phyloP scores from a whole-genome alignment of 2,888 invertebrate genomes.

The Acleris sparsana region DNA sequence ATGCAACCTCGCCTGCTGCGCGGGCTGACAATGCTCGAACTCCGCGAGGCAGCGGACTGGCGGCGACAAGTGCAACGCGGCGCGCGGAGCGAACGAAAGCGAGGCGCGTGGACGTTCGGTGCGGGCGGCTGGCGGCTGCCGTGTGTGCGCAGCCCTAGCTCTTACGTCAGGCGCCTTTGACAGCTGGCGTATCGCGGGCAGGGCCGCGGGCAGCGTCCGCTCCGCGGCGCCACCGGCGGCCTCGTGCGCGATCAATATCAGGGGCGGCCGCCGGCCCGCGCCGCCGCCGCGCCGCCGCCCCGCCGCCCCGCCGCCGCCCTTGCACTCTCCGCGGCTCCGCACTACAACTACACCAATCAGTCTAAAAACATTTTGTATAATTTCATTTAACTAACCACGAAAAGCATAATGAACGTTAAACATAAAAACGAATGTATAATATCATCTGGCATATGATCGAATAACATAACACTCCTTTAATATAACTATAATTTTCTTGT shows the following conservation, averaged over 20 bases:
- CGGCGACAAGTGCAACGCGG: slow-evolving; percentile 51
- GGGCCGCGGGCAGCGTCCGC: slow-evolving; percentile 44
- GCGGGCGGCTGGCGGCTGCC: slow-evolving; percentile 67
- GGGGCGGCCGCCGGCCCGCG: slow-evolving; percentile 21
- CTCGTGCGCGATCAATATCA: slow-evolving; percentile 51
- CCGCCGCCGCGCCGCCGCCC: slow-evolving; percentile 21
- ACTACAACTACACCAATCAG: too few relatives aligned
- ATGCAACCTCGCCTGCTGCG: slow-evolving; percentile 68
- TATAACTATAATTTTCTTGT: too few relatives aligned
- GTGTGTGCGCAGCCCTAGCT: slow-evolving; percentile 69
- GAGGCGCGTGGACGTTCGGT: slow-evolving; percentile 62
- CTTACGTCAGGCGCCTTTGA: slow-evolving; percentile 73
- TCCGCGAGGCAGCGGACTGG: slow-evolving; percentile 56
- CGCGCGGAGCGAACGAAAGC: slow-evolving; percentile 43
- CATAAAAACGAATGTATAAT: too few relatives aligned
- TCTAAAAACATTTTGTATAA: too few relatives aligned
- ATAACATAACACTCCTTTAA: too few relatives aligned
- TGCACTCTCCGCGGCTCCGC: too few relatives aligned
- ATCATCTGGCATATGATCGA: too few relatives aligned
- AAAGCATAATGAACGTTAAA: too few relatives aligned
- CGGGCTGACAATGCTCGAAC: slow-evolving; percentile 53
- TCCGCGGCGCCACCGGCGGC: slow-evolving; percentile 61
- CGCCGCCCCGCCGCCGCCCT: neutral
- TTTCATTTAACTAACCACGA: too few relatives aligned
- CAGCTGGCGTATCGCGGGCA: slow-evolving; percentile 58